Conservation (phyloP, 2,797 vertebrate species). For the Coregonus sp. region DNA sequence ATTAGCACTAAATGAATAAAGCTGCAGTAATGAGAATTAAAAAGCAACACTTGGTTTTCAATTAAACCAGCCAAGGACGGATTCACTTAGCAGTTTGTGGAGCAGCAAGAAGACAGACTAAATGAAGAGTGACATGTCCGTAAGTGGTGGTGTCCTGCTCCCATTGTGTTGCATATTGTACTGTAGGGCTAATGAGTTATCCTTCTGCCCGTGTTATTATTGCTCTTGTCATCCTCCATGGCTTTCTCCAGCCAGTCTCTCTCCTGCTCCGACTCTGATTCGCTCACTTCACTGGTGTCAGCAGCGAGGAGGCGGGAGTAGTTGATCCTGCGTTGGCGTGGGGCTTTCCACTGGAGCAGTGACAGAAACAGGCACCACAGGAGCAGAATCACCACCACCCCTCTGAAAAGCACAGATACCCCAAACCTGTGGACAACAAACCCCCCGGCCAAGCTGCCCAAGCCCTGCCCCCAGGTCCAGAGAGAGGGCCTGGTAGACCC, state of each 20-base stretch:
- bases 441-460: slow-evolving; percentile 82
- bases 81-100: slow-evolving; percentile 1
- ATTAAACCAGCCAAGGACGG: slow-evolving; percentile 24
- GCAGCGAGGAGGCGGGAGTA: slow-evolving; percentile 85
- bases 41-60: neutral
- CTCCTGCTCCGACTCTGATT: slow-evolving; percentile 84
- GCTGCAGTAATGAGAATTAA: slow-evolving; percentile 12
- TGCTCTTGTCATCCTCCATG: slow-evolving; percentile 75
- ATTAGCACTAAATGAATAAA: slow-evolving; percentile 5
- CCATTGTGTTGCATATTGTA: neutral
- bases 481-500: slow-evolving; percentile 70
- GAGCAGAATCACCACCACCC: slow-evolving; percentile 57
- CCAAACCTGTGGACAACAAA: slow-evolving; percentile 72
- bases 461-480: slow-evolving; percentile 71
- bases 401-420: slow-evolving; percentile 73
- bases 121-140: slow-evolving; percentile 31
- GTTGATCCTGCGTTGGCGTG: slow-evolving; percentile 82
- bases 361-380: slow-evolving; percentile 78
- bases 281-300: slow-evolving; percentile 81
- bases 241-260: slow-evolving; percentile 89
- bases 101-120: neutral
- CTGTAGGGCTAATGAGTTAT: slow-evolving; percentile 22
- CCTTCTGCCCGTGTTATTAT: slow-evolving; percentile 51
- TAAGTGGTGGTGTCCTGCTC: neutral
- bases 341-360: slow-evolving; percentile 76